phyloP scores from a whole-genome alignment of 2,797 vertebrate genomes.

The Galagoides demidoff region DNA sequence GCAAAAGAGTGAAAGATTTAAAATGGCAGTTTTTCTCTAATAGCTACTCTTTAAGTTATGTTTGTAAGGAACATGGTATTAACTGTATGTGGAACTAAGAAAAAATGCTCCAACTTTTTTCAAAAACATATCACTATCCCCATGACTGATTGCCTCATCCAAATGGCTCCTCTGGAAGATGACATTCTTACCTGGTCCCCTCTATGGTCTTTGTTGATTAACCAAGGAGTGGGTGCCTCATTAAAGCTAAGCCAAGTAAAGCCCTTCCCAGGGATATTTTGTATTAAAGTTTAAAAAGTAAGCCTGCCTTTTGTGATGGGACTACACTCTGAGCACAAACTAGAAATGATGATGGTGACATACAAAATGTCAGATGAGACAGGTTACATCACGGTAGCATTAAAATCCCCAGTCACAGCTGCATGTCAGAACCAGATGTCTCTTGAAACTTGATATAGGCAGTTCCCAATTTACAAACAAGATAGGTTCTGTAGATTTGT shows the following conservation, averaged over 20 bases:
- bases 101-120: not conserved
- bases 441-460: not conserved
- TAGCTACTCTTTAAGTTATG: not conserved
- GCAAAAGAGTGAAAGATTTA: not conserved
- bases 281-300: not conserved
- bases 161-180: not conserved
- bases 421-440: not conserved
- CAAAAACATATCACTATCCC: not conserved
- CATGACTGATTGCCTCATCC: not conserved
- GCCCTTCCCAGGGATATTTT: not conserved
- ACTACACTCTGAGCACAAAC: not conserved
- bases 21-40: slow-evolving; percentile 20
- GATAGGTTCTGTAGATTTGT: no score
- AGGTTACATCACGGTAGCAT: not conserved
- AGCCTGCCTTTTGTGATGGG: not conserved
- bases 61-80: not conserved
- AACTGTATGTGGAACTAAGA: not conserved
- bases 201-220: not conserved
- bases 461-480: no score
- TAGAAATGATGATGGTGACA: not conserved
- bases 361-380: not conserved
- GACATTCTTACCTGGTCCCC: not conserved
- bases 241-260: not conserved
- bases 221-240: not conserved
- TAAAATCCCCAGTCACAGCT: not conserved